phyloP scores from a whole-genome alignment of 2,888 invertebrate genomes.

The Minunthozetes semirufus region DNA sequence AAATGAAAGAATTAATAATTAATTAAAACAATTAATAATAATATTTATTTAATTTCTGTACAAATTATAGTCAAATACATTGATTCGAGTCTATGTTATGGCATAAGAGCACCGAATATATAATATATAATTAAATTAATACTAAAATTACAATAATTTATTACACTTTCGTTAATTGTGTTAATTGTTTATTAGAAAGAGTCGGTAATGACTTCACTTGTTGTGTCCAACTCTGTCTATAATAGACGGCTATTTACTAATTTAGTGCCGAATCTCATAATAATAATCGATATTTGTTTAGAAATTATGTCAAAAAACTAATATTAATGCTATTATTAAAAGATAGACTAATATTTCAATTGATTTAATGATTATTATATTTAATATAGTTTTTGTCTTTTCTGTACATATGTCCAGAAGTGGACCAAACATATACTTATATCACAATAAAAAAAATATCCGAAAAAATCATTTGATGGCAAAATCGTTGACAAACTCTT shows the following conservation, averaged over 20 bases:
- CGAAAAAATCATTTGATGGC: background rate
- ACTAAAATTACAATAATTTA: background rate
- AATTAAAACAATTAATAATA: slow-evolving; percentile 10
- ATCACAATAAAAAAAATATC: background rate
- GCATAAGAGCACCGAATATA: slow-evolving; percentile 5
- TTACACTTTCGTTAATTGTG: background rate
- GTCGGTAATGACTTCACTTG: background rate
- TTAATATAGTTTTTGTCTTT: background rate
- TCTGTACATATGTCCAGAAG: background rate
- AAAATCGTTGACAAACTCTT: background rate
- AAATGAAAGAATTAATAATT: background rate
- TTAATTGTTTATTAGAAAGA: background rate
- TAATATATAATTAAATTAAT: background rate
- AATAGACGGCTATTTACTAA: background rate
- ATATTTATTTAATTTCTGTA: slow-evolving; percentile 5
- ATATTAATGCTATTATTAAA: background rate
- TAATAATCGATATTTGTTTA: background rate
- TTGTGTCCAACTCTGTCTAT: background rate
- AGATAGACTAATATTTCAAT: slow-evolving; percentile 4
- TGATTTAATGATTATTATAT: background rate
- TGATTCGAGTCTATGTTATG: background rate
- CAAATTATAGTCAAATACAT: background rate
- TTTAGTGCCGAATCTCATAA: background rate
- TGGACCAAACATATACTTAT: background rate
- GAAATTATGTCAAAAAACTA: background rate